Evolutionary conservation across 2,797 vertebrate genomes (phyloP).

Genomic region (Geotrypetes seraphini): DNA sequence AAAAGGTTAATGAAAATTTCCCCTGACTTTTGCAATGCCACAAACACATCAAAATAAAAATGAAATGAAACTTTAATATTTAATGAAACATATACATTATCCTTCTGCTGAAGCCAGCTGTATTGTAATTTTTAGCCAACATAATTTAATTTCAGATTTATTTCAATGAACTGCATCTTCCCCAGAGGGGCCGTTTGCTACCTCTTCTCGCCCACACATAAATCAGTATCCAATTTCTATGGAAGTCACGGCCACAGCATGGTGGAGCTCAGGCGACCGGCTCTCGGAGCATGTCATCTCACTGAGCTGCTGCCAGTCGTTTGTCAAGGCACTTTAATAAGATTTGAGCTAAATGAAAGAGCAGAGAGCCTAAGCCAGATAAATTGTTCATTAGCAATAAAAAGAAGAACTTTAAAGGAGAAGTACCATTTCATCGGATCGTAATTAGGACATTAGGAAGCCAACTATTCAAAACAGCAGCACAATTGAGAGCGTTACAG

Average conservation of each 20-base stretch:
- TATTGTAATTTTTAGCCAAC: slow-evolving; percentile 60
- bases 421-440: neutral
- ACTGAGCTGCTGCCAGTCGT: slow-evolving; percentile 31
- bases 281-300: slow-evolving; percentile 14
- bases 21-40: no score
- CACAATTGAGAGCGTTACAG: no score
- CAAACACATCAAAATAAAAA: no score
- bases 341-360: slow-evolving; percentile 28
- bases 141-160: slow-evolving; percentile 75
- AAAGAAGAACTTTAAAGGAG: slow-evolving; percentile 14
- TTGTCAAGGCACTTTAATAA: slow-evolving; percentile 39
- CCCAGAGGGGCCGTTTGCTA: slow-evolving; percentile 36
- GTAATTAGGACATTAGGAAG: no score
- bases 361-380: slow-evolving; percentile 11
- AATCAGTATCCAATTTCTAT: slow-evolving; percentile 50
- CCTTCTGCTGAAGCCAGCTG: slow-evolving; percentile 66
- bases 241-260: slow-evolving; percentile 22
- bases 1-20: no score
- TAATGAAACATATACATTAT: slow-evolving; percentile 64
- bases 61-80: slow-evolving; percentile 66
- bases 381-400: no score
- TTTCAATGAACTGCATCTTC: slow-evolving; percentile 48
- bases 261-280: slow-evolving; percentile 26
- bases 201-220: slow-evolving; percentile 33
- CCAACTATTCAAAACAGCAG: no score